Percentiles rank a stretch among this genome's conserved stretches.
Evolutionary conservation across 2,888 invertebrate genomes (phyloP).

Genomic region (Aspidiotus destructor): DNA sequence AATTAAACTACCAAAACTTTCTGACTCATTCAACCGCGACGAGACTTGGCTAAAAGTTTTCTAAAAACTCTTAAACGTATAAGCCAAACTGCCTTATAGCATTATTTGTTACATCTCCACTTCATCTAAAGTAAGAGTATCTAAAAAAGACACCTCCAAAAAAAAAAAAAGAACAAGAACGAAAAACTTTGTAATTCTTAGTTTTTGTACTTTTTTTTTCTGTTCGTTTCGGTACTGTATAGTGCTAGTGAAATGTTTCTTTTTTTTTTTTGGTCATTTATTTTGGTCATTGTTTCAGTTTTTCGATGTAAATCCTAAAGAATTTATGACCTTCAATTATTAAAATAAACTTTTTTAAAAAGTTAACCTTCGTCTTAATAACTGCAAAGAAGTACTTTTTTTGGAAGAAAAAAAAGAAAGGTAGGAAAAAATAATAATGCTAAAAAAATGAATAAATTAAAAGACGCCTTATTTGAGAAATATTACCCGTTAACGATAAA

Average conservation of each 20-base stretch:
- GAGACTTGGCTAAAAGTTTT: background rate
- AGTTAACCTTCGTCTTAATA: constrained; percentile 29
- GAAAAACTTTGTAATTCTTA: background rate
- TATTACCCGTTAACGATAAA: constrained; percentile 32
- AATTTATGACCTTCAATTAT: constrained; percentile 32
- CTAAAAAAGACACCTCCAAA: background rate
- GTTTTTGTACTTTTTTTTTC: background rate
- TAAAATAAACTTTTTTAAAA: constrained; percentile 30
- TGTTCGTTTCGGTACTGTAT: background rate
- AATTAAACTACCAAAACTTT: background rate
- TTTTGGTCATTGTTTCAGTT: background rate
- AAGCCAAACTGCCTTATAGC: constrained; percentile 4
- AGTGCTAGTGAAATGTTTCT: background rate
- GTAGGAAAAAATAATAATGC: constrained; percentile 7
- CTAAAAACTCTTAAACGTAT: background rate
- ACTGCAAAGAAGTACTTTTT: background rate
- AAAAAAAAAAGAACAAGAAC: background rate
- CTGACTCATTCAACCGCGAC: background rate
- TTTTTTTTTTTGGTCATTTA: background rate
- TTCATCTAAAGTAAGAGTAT: background rate
- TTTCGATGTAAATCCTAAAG: constrained; percentile 26
- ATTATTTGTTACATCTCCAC: background rate
- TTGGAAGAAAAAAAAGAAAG: background rate
- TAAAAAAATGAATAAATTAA: constrained; percentile 19
- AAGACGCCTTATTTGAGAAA: constrained; percentile 16